These are phyloP conservation scores for Caenorhabditis latens DNA, from an alignment of 1,140 invertebrate genomes.

Conservation along the genomic window DNA sequence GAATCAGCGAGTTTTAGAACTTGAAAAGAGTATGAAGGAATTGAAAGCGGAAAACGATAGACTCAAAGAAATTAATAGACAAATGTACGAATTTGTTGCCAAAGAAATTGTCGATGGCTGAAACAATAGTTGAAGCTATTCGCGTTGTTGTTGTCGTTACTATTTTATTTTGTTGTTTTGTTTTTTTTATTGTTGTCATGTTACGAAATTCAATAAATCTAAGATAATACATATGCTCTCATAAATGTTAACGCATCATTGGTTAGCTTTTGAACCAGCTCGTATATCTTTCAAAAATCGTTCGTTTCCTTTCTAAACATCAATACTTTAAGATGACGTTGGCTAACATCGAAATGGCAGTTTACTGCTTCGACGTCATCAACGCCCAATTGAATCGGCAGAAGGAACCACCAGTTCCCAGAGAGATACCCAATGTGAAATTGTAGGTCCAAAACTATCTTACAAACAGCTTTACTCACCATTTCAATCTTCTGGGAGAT, in stretches of 20 bases:
- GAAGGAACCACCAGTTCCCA: constrained; percentile 64
- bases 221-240: too few species aligned
- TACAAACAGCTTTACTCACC: too few species aligned
- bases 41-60: constrained; percentile 47
- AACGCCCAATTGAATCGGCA: constrained; percentile 63
- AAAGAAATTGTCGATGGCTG: constrained; percentile 23
- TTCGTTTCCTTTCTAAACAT: too few species aligned
- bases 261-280: too few species aligned
- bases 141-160: constrained; percentile 13
- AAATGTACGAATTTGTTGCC: constrained; percentile 52
- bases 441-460: constrained; percentile 65
- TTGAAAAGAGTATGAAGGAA: neutral
- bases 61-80: constrained; percentile 54
- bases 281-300: too few species aligned
- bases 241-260: too few species aligned
- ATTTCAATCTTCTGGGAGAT: too few species aligned
- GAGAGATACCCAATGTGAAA: constrained; percentile 69
- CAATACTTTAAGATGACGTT: neutral
- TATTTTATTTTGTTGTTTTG: neutral
- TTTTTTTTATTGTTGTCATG: too few species aligned
- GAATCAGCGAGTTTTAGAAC: neutral
- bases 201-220: too few species aligned
- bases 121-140: neutral
- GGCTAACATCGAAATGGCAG: constrained; percentile 69
- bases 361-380: constrained; percentile 74